Conservation (phyloP, 2,113 vertebrate species). For the Chiloscyllium plagiosum region DNA sequence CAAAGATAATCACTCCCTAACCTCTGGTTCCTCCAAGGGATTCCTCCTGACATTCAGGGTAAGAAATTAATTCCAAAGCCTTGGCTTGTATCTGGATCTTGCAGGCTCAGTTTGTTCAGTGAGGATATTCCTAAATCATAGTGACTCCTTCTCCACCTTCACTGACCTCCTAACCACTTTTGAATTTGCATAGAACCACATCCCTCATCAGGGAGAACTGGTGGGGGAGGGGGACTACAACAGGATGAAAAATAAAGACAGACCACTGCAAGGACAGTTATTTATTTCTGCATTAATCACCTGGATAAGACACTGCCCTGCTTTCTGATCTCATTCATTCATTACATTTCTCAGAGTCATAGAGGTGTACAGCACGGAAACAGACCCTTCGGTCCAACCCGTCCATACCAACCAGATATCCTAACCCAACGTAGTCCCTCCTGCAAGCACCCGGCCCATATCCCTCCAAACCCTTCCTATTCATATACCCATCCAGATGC, state of each 20-base stretch:
- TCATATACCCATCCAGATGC: too few relatives aligned
- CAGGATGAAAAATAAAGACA: too few relatives aligned
- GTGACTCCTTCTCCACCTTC: neutral
- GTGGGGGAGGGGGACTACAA: too few relatives aligned
- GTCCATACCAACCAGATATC: too few relatives aligned
- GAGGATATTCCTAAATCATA: neutral
- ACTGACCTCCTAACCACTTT: neutral
- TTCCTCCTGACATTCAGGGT: neutral
- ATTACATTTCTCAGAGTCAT: too few relatives aligned
- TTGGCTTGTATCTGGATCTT: neutral
- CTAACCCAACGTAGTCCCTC: too few relatives aligned
- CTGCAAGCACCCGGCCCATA: too few relatives aligned
- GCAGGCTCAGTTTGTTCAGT: neutral
- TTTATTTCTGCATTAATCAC: neutral
- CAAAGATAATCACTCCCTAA: neutral
- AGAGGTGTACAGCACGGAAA: too few relatives aligned
- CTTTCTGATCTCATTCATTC: too few relatives aligned
- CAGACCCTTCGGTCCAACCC: too few relatives aligned
- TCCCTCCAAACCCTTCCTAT: too few relatives aligned
- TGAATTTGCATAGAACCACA: neutral
- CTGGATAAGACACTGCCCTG: neutral
- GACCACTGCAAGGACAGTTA: neutral
- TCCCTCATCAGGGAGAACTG: too few relatives aligned
- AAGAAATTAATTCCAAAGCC: neutral
- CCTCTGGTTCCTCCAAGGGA: neutral